A percentile compares a stretch with the other conserved stretches of the same genome.
Conservation (phyloP, 2,113 vertebrate genomes). For the Shinisaurus crocodilurus region DNA sequence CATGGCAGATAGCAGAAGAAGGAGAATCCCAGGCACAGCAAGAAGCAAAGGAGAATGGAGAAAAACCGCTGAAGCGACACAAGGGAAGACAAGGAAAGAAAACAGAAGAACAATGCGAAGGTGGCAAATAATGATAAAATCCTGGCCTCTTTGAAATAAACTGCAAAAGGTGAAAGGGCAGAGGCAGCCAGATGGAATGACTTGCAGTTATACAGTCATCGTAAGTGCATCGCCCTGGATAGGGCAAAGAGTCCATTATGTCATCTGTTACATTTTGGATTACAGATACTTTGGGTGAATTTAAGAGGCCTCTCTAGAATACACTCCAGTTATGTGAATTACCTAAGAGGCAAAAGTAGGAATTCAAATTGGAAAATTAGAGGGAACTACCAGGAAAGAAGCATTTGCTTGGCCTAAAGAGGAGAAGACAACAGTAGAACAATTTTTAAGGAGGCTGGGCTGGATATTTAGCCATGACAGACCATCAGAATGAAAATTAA, state of each 20-base stretch:
- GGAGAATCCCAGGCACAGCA: neutral
- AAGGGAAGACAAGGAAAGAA: neutral
- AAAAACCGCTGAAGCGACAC: neutral
- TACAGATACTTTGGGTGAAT: neutral
- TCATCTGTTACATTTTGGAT: neutral
- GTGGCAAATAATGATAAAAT: neutral
- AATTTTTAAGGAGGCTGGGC: neutral
- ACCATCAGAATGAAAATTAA: neutral
- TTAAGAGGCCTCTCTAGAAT: neutral
- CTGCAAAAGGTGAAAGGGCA: neutral
- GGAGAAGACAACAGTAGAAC: neutral
- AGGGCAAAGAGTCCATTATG: neutral
- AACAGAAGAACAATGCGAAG: neutral
- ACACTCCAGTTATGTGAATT: neutral
- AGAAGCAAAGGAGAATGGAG: neutral
- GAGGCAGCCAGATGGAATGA: neutral
- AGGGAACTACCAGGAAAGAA: neutral
- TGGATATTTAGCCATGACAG: neutral
- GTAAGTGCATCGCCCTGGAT: neutral
- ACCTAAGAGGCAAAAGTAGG: neutral
- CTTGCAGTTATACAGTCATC: neutral
- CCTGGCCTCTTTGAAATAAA: neutral
- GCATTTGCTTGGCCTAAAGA: neutral
- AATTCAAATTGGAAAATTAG: slow-evolving; percentile 1
- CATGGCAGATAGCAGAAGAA: neutral